A percentile compares a stretch with the other conserved stretches of the same genome.
phyloP scores from a whole-genome alignment of 2,113 vertebrate genomes.

The Pachypanchax playfairii region DNA sequence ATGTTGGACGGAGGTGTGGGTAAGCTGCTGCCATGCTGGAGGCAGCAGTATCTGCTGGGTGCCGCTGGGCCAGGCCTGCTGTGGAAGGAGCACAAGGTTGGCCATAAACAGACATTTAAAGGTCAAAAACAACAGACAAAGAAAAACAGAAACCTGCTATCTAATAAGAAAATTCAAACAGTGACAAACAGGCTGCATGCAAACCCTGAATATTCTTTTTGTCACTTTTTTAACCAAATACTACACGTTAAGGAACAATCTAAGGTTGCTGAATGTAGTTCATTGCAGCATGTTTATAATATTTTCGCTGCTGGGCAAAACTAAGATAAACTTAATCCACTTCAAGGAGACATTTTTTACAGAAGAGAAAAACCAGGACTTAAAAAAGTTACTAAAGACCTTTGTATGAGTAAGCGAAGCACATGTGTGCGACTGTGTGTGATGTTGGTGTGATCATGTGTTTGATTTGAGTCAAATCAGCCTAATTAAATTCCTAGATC shows the following conservation, averaged over 20 bases:
- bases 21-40: conserved; percentile 97
- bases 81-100: conserved; percentile 31
- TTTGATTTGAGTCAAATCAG: conserved; percentile 69
- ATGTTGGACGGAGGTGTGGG: conserved; percentile 97
- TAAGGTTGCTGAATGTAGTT: not conserved
- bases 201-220: not conserved
- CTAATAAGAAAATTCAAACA: not conserved
- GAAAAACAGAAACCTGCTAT: conserved; percentile 3
- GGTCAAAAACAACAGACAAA: conserved; percentile 16
- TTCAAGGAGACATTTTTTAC: conserved; percentile 49
- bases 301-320: conserved; percentile 16
- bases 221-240: not conserved
- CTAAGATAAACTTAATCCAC: conserved; percentile 28
- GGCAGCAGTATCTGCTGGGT: conserved; percentile 98
- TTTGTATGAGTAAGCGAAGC: conserved; percentile 16
- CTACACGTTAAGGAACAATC: conserved; percentile 11
- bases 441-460: conserved; percentile 25
- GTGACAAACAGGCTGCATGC: no score
- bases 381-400: conserved; percentile 49
- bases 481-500: conserved; percentile 72
- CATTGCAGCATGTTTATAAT: not conserved
- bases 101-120: conserved; percentile 32
- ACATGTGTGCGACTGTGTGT: conserved; percentile 4
- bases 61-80: conserved; percentile 97
- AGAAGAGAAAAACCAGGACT: conserved; percentile 60